Base-by-base conservation (phyloP, 2,113 vertebrate species). In the Bujurquina vittata region DNA sequence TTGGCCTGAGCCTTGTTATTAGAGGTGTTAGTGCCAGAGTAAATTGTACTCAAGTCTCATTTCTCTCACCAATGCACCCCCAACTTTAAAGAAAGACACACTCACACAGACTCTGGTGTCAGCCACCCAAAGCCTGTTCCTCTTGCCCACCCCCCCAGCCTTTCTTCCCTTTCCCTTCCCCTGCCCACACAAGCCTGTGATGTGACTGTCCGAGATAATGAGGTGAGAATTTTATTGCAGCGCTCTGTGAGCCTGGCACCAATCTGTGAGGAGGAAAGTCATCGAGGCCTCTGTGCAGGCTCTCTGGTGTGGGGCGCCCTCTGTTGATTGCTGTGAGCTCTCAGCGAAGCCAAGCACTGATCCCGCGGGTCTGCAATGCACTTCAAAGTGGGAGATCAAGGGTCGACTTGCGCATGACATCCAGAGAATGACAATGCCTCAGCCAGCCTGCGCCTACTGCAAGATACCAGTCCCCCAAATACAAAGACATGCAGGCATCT, bases 371-470 rank as follows among this genome's bases (percentile, higher is more conserved):
- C 90, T 80, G 73, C 74, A 84, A 65, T 76, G 77, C 92, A 95
- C 94, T 95, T 96, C 95, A 96, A 96, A 96, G 95, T 89, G 63
- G 86, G 92, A 94, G 95, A 95, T 95, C 94, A 95, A 95, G 91
- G 94, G 87, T 75, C 85, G 87, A 93, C 90, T 95, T 95, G 92
- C 90, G 89, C 92, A 96, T 95, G 94, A 90, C 91, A 93, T 89
- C 89, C 89, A 83, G 92, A 72, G 95, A 94, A 96, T 95, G 94
- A 96, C 96, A 96, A 96, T 93, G 92, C 90, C 92, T 79, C 86
- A 57, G 86, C 81, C 90, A 84, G 90, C 89, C 90, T 92, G 90
- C 75, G 88, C 84, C 88, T 92, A 91, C 91, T 89, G 91, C 88
- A 89, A 85, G 72, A 73, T 91, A 89, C 86, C 75, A 61, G 87